A percentile compares a stretch with the other conserved stretches of the same genome.
Evolutionary conservation across 1,140 invertebrate species (phyloP).

Genomic region (Drosophila paulistorum): DNA sequence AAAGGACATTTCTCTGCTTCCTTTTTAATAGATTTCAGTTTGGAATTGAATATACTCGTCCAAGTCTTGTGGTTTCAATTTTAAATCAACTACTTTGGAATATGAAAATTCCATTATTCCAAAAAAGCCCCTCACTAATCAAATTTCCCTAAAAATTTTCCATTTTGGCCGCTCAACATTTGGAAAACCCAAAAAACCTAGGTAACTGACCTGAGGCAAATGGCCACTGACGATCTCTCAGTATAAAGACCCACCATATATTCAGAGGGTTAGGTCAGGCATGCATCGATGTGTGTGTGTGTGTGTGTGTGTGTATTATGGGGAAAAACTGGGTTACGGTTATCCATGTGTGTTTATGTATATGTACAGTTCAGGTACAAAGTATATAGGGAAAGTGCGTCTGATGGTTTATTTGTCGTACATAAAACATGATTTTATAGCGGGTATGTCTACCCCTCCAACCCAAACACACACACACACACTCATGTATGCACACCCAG

Average conservation of each 20-base stretch:
- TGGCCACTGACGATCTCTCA: constrained; percentile 23
- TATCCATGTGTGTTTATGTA: neutral
- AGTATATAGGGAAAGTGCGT: constrained; percentile 5
- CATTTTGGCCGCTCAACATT: too few relatives aligned
- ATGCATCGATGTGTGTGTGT: neutral
- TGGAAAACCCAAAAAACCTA: neutral
- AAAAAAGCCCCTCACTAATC: too few relatives aligned
- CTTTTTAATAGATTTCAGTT: too few relatives aligned
- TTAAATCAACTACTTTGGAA: too few relatives aligned
- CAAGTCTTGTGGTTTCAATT: too few relatives aligned
- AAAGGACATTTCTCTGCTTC: too few relatives aligned
- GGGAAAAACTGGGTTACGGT: constrained; percentile 8
- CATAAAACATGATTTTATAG: constrained; percentile 23
- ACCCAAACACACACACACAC: constrained; percentile 7
- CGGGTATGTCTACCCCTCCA: constrained; percentile 22
- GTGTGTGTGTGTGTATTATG: constrained; percentile 6
- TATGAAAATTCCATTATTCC: too few relatives aligned
- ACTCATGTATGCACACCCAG: constrained; percentile 10
- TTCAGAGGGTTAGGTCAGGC: constrained; percentile 15
- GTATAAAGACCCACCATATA: too few relatives aligned
- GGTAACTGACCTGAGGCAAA: constrained; percentile 41
- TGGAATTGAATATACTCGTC: too few relatives aligned
- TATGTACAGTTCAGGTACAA: neutral
- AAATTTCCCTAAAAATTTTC: too few relatives aligned
- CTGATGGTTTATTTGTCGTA: constrained; percentile 4